A percentile compares a stretch with the other conserved stretches of the same genome.
These are phyloP conservation scores for Spermophilus dauricus DNA, from an alignment of 2,113 vertebrate genomes.

Conservation along the genomic window DNA sequence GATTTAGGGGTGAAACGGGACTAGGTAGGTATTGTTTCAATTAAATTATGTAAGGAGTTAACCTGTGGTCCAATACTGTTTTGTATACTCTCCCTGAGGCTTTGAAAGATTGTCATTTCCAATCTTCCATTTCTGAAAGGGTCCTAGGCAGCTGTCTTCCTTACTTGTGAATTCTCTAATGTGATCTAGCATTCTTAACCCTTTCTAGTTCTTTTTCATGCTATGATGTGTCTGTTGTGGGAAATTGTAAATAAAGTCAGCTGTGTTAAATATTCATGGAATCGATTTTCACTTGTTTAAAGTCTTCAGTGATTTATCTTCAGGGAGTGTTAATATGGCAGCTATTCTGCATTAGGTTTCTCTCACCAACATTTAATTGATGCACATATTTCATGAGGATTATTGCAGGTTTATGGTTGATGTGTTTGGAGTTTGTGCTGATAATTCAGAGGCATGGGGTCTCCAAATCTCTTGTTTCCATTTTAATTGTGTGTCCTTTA, in stretches of 20 bases:
- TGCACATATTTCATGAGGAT: slow-evolving; percentile 68
- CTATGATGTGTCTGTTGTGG: neutral
- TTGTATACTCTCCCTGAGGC: slow-evolving; percentile 18
- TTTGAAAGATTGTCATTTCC: slow-evolving; percentile 58
- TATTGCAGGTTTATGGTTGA: slow-evolving; percentile 71
- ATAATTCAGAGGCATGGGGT: slow-evolving; percentile 50
- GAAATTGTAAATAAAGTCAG: slow-evolving; percentile 72
- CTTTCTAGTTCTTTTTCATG: slow-evolving; percentile 34
- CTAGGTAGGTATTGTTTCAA: neutral
- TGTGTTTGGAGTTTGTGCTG: slow-evolving; percentile 50
- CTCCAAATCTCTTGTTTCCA: slow-evolving; percentile 32
- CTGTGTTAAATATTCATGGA: slow-evolving; percentile 67
- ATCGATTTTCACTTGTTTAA: slow-evolving; percentile 60
- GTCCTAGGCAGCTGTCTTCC: neutral
- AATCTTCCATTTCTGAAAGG: neutral
- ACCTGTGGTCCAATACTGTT: neutral
- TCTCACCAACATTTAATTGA: slow-evolving; percentile 57
- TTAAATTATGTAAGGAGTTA: slow-evolving; percentile 31
- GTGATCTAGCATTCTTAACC: slow-evolving; percentile 50
- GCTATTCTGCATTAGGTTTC: slow-evolving; percentile 54
- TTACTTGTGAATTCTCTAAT: slow-evolving; percentile 4
- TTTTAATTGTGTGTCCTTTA: slow-evolving; percentile 62
- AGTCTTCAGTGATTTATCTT: slow-evolving; percentile 71
- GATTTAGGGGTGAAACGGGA: neutral
- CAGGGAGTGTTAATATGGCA: slow-evolving; percentile 55